These are phyloP conservation scores for Lepisosteus oculatus DNA, from an alignment of 2,113 vertebrate species.

Conservation along the genomic window DNA sequence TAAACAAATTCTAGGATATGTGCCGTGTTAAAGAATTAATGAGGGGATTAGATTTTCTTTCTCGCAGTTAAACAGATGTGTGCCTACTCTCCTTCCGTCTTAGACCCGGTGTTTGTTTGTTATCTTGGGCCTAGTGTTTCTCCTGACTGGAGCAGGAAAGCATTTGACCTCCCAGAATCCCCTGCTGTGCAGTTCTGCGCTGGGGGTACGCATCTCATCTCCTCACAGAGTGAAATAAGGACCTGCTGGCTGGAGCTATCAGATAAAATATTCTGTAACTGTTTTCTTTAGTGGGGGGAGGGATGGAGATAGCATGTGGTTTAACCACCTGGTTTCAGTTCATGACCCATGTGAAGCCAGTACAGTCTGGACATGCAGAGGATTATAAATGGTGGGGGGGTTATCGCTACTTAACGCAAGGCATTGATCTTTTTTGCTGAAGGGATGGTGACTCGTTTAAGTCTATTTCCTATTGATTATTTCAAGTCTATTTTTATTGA, in stretches of 20 bases:
- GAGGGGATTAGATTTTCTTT: constrained; percentile 15
- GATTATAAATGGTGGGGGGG: constrained; percentile 66
- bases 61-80: background rate
- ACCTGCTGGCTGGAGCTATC: constrained; percentile 9
- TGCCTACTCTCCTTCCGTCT: background rate
- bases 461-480: constrained; percentile 77
- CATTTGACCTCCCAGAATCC: constrained; percentile 39
- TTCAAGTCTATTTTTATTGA: constrained; percentile 72
- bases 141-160: constrained; percentile 17
- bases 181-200: constrained; percentile 29
- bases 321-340: constrained; percentile 34
- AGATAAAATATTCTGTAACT: constrained; percentile 11
- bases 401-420: constrained; percentile 72
- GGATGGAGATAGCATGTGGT: background rate
- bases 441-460: constrained; percentile 61
- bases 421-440: constrained; percentile 65
- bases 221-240: background rate
- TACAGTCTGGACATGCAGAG: constrained; percentile 62
- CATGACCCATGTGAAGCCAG: constrained; percentile 30
- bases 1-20: constrained; percentile 13
- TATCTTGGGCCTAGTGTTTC: background rate
- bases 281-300: background rate
- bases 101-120: background rate
- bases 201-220: background rate
- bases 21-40: constrained; percentile 8